Evolutionary conservation across 2,797 vertebrate species (phyloP), one percentile per base, ranked within the genome.

Genomic region (Cirrhinus molitorella): DNA sequence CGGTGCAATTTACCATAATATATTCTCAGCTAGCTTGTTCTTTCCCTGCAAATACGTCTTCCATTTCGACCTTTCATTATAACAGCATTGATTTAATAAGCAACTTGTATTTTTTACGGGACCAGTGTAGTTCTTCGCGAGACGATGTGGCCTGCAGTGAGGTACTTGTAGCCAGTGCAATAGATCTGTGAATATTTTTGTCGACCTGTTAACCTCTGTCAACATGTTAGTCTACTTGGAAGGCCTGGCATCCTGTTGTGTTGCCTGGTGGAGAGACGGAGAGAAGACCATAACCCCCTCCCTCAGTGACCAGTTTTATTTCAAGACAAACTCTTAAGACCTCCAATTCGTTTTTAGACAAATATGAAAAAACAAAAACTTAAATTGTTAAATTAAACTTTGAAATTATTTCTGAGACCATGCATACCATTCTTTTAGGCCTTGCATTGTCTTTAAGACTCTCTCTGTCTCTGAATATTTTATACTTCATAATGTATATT

Each of bases 141-240:
- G 40, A 34, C 40, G 12, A 28, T 51, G 70, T 80, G 17, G 51
- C 19, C 73, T 19, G 53, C 28, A 71, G 21, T 81, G 40, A 79
- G 37, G 45, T 55, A 55, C 11, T 65, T 77, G 51, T 34, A 85
- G 77, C 37, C 72, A 53, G 68, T 84, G 82, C 82, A 86, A 21
- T 9, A 66, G 61, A 67, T 85, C 67, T 83, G 82, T 25, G 86
- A 75, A 83, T 81, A 74, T 80, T 61, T 83, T 5, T 49, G 49
- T 84, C 43, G 68, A 85, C 81, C 82, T 81, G 31, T 85, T 80
- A 88, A 86, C 85, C 87, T 84, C 78, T 81, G 79, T 83, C 80
- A 87, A 66, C 84, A 88, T 63, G 88, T 87, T 90, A 84, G 65
- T 82, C 51, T 70, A 31, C 71, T 84, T 81, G 85, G 83, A 88